These are phyloP conservation scores for Diorhabda elongata DNA, from an alignment of 1,140 invertebrate species.

Conservation along the genomic window DNA sequence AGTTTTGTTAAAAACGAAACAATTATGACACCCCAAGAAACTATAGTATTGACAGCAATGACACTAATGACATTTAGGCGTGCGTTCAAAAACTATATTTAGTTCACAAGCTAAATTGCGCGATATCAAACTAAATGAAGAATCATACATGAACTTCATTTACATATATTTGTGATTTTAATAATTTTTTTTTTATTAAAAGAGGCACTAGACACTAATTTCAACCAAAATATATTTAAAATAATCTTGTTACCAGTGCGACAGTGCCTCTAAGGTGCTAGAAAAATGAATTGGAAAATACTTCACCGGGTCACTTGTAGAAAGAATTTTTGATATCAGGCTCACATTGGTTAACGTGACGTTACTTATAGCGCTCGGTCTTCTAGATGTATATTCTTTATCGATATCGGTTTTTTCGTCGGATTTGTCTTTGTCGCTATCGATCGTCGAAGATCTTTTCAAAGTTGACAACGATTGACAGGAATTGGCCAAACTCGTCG, in stretches of 20 bases:
- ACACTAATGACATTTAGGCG: too few species aligned
- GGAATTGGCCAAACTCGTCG: conserved; percentile 45
- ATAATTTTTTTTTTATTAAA: too few species aligned
- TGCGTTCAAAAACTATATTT: too few species aligned
- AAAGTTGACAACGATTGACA: conserved; percentile 38
- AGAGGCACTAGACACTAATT: too few species aligned
- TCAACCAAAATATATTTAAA: too few species aligned
- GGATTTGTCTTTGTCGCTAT: conserved; percentile 39
- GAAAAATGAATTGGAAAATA: conserved; percentile 26
- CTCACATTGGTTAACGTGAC: conserved; percentile 57
- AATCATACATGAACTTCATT: too few species aligned
- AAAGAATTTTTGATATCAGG: conserved; percentile 32
- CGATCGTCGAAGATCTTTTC: conserved; percentile 38
- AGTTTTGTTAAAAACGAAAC: too few species aligned
- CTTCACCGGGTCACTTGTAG: conserved; percentile 46
- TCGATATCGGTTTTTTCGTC: conserved; percentile 34
- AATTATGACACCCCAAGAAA: too few species aligned
- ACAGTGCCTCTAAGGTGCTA: neutral
- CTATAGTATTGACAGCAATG: too few species aligned
- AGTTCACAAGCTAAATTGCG: too few species aligned
- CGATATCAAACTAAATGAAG: too few species aligned
- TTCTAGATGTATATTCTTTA: conserved; percentile 22
- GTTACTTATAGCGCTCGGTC: conserved; percentile 44
- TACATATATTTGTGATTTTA: too few species aligned
- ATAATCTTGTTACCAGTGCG: neutral